Conservation (phyloP, 2,797 vertebrate species). For the Pristis pectinata region DNA sequence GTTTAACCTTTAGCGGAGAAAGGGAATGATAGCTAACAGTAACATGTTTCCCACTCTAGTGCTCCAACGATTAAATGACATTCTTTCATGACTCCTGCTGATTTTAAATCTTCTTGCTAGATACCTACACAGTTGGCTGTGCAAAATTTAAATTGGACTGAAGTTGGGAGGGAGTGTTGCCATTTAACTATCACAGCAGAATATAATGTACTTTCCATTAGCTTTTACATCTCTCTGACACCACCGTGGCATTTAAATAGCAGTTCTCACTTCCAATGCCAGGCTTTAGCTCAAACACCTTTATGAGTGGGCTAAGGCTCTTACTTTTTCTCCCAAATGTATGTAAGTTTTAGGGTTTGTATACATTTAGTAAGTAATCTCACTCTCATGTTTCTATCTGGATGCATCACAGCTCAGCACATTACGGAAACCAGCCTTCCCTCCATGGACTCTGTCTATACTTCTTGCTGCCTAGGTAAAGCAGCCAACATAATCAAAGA, state of each 20-base stretch:
- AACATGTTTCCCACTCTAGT: not conserved
- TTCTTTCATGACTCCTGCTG: not conserved
- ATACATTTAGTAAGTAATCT: not conserved
- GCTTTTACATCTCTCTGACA: not conserved
- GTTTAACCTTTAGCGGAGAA: too few relatives aligned
- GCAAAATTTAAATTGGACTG: slow-evolving; percentile 11
- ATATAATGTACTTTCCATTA: not conserved
- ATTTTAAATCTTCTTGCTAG: not conserved
- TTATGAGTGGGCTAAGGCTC: not conserved
- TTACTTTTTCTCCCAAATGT: not conserved
- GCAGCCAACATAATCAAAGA: too few relatives aligned
- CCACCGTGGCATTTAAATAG: not conserved
- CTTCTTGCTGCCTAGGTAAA: too few relatives aligned
- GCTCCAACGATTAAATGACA: not conserved
- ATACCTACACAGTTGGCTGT: not conserved
- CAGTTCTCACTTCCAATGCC: not conserved
- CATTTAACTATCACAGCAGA: not conserved
- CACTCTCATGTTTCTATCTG: too few relatives aligned
- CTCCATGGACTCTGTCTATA: too few relatives aligned
- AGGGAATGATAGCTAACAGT: not conserved
- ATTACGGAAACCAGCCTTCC: too few relatives aligned
- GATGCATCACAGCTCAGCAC: too few relatives aligned
- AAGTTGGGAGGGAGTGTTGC: not conserved
- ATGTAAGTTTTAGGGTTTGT: not conserved
- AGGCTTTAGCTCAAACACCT: not conserved